Percentiles rank a stretch among this genome's conserved stretches.
Conservation (phyloP, 2,888 invertebrate genomes). For the Volucella inanis region DNA sequence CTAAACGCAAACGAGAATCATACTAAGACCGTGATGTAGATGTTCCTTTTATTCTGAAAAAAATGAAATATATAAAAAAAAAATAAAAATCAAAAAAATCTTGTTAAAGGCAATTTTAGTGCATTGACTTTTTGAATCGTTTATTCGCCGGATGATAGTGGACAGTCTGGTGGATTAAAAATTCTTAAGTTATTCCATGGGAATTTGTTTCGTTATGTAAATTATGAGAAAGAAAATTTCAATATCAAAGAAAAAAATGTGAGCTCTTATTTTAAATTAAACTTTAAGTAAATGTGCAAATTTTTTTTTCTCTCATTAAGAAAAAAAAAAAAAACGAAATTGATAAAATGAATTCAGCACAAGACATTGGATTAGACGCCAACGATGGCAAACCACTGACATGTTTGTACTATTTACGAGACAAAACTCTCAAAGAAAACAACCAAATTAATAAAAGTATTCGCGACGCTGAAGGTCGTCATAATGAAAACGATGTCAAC, state of each 20-base stretch:
- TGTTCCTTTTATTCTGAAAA: slow-evolving; percentile 23
- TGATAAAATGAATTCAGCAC: slow-evolving; percentile 57
- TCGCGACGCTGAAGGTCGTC: slow-evolving; percentile 68
- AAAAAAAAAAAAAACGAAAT: slow-evolving; percentile 19
- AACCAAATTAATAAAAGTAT: slow-evolving; percentile 69
- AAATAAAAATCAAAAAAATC: background rate
- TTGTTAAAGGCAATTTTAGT: slow-evolving; percentile 78
- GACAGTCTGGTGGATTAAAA: slow-evolving; percentile 45
- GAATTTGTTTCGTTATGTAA: background rate
- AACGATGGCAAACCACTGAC: slow-evolving; percentile 69
- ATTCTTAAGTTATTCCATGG: slow-evolving; percentile 19
- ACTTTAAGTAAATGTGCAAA: slow-evolving; percentile 18
- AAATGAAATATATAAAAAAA: no score
- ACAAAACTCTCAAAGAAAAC: slow-evolving; percentile 71
- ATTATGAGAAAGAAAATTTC: slow-evolving; percentile 6
- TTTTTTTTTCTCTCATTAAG: slow-evolving; percentile 16
- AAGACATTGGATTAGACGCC: slow-evolving; percentile 62
- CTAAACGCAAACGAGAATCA: slow-evolving; percentile 54
- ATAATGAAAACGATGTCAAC: slow-evolving; percentile 60
- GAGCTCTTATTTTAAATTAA: slow-evolving; percentile 1
- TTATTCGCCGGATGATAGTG: slow-evolving; percentile 38
- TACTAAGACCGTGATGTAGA: slow-evolving; percentile 21
- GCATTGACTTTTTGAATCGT: slow-evolving; percentile 77
- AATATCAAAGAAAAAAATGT: slow-evolving; percentile 24
- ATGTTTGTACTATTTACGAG: slow-evolving; percentile 69